Conservation (phyloP, 2,113 vertebrate genomes). For the Pardalotus punctatus region DNA sequence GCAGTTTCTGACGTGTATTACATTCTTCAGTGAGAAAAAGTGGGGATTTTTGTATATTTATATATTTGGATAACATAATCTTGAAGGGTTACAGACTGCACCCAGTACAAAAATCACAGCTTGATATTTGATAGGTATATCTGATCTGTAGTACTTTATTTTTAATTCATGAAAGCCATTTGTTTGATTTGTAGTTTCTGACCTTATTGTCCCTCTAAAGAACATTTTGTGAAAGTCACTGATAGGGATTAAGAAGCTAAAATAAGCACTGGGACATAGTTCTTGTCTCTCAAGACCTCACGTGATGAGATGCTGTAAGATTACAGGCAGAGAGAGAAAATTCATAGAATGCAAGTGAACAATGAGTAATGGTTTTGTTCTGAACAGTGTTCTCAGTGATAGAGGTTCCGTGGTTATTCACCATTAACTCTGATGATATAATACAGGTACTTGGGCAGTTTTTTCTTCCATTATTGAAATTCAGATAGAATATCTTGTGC, state of each 20-base stretch:
- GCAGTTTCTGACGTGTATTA: neutral
- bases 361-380: conserved; percentile 54
- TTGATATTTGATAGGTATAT: neutral
- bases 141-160: conserved; percentile 3
- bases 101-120: neutral
- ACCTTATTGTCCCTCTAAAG: conserved; percentile 13
- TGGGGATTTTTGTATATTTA: neutral
- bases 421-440: neutral
- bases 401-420: neutral
- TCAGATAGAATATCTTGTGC: neutral
- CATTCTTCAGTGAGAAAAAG: neutral
- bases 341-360: conserved; percentile 10
- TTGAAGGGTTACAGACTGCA: neutral
- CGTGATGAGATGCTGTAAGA: neutral
- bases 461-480: neutral
- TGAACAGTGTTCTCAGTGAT: neutral
- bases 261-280: conserved; percentile 14
- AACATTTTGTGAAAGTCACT: conserved; percentile 27
- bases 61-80: neutral
- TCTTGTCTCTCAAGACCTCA: conserved; percentile 35
- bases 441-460: neutral
- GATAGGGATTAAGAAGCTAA: conserved; percentile 26
- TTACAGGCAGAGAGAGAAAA: neutral
- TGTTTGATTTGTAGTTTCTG: conserved; percentile 22
- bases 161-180: conserved; percentile 53